Conservation (phyloP, 2,113 vertebrate species). For the Silurus glanis region DNA sequence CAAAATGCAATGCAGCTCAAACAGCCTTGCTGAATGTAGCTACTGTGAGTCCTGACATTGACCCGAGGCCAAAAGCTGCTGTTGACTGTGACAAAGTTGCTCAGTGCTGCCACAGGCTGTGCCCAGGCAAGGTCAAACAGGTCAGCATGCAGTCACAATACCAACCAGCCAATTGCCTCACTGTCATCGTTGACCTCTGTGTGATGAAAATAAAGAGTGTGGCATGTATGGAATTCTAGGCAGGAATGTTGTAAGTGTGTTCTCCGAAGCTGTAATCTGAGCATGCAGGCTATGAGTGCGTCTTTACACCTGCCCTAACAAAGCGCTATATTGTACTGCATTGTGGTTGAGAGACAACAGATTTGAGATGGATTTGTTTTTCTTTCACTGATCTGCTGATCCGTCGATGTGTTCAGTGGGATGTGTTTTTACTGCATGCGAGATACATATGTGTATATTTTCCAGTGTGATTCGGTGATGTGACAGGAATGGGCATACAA, state of each 20-base stretch:
- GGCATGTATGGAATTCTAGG: slow-evolving; percentile 40
- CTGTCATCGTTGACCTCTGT: slow-evolving; percentile 48
- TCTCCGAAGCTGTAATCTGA: slow-evolving; percentile 15
- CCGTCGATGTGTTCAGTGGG: background rate
- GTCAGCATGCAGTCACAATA: slow-evolving; percentile 52
- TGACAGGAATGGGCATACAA: slow-evolving; percentile 44
- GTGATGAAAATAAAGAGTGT: slow-evolving; percentile 41
- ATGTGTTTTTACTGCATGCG: slow-evolving; percentile 12
- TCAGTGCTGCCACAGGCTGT: slow-evolving; percentile 56
- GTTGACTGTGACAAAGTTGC: slow-evolving; percentile 56
- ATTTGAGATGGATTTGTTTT: background rate
- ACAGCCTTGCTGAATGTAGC: slow-evolving; percentile 24
- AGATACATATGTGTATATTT: background rate
- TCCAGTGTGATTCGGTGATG: slow-evolving; percentile 22
- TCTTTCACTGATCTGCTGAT: background rate
- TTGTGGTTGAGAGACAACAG: background rate
- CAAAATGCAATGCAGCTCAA: slow-evolving; percentile 15
- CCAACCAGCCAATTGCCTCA: slow-evolving; percentile 37
- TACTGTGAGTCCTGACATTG: slow-evolving; percentile 39
- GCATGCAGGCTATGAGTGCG: slow-evolving; percentile 18
- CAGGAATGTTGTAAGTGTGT: slow-evolving; percentile 26
- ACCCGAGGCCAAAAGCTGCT: slow-evolving; percentile 51
- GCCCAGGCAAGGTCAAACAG: slow-evolving; percentile 65
- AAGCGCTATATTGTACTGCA: slow-evolving; percentile 33
- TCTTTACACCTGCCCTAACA: slow-evolving; percentile 44